Evolutionary conservation across 2,888 invertebrate genomes (phyloP), one percentile per base, ranked within the genome.

Genomic region (Xestia ashworthii): DNA sequence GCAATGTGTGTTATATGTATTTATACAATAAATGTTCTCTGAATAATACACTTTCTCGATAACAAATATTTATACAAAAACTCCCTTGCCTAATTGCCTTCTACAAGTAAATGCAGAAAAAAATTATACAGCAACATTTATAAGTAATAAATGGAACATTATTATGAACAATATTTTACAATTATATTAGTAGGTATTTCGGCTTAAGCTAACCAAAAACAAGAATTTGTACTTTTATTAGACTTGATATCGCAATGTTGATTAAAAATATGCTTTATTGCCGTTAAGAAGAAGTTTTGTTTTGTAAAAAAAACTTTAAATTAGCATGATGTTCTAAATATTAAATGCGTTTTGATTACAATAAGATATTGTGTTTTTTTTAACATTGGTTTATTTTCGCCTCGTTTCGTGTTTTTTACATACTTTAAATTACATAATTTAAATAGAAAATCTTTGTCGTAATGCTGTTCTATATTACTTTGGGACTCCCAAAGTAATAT

Each of bases 291-390:
- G 87, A 89, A 83, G 82, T 89, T 85, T 92, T 92, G 92, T 93
- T 94, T 93, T 90, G 90, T 92, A 89, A 90, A 91, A 91, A 90
- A 92, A 89, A 90, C 89, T 91, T 89, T 83, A 91, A 92, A 90
- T 92, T 93, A 93, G 93, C 91, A 93, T 92, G 92, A 93, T 93
- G 91, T 94, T 94, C 93, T 92, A 89, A 90, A 93, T 92, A 93
- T 89, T 93, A 93, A 92, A 93, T 89, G 92, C 93, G 90, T 93
- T 93, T 93, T 92, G 80, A 93, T 92, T 89, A 90, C 84, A 91
- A 92, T 83, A 84, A 68, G 19, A 66, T 8, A 71, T 80, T 85
- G 89, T 91, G 91, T 87, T 77, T 86, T 62, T n/a, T 68, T 76
- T 73, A 48, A 32, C 25, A 46, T n/a, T 32, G 22, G 11, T 19